Conservation (phyloP, 2,888 invertebrate species). For the Drosophila demipolita region DNA sequence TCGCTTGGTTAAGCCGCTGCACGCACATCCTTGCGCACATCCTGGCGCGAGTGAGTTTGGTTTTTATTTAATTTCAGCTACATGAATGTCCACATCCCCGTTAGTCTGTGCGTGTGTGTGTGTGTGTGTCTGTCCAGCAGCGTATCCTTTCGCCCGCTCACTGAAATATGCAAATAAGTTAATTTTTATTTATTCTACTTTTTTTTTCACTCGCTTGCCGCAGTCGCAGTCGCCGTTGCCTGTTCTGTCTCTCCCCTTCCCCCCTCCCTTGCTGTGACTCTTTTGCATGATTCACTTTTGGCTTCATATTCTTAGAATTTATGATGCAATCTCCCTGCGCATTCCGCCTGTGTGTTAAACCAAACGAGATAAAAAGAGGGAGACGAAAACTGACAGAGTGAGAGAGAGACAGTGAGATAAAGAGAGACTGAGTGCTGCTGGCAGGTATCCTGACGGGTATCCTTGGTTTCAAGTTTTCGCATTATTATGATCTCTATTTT, state of each 20-base stretch:
- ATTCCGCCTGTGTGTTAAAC: conserved; percentile 44
- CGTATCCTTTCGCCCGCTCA: conserved; percentile 70
- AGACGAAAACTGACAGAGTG: not conserved
- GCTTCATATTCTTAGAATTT: conserved; percentile 69
- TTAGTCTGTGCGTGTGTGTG: conserved; percentile 6
- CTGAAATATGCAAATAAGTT: conserved; percentile 80
- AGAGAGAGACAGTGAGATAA: conserved; percentile 5
- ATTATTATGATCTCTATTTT: conserved; percentile 78
- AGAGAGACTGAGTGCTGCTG: conserved; percentile 35
- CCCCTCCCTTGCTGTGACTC: not conserved
- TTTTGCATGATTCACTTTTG: conserved; percentile 69
- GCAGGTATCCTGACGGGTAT: conserved; percentile 74
- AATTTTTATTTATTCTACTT: conserved; percentile 73
- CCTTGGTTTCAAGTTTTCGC: conserved; percentile 76
- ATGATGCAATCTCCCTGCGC: conserved; percentile 76
- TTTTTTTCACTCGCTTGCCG: conserved; percentile 25
- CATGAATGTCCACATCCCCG: conserved; percentile 49
- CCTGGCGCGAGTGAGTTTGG: conserved; percentile 58
- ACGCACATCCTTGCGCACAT: conserved; percentile 67
- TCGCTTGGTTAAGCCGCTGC: conserved; percentile 65
- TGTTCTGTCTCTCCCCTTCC: not conserved
- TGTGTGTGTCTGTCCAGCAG: conserved; percentile 36
- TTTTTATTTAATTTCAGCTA: conserved; percentile 68
- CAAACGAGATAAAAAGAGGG: conserved; percentile 4
- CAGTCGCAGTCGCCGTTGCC: not conserved